Evolutionary conservation across 2,113 vertebrate species (phyloP), one percentile per base, ranked within the genome.

Genomic region (Chaetodon trifascialis): DNA sequence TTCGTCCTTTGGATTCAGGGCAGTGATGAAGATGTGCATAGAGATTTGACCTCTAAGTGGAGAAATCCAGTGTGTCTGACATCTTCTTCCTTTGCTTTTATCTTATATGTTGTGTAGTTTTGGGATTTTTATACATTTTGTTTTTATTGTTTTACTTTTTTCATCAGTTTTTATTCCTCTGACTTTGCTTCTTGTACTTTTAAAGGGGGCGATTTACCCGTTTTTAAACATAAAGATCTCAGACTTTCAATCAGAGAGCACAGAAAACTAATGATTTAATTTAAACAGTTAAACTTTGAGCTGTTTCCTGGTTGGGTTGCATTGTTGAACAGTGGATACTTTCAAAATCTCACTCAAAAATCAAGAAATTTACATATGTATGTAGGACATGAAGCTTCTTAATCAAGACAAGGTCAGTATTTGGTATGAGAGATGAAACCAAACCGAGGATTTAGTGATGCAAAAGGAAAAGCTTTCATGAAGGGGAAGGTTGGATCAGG

Each of bases 41-140:
- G 64, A 75, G 70, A 69, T 79, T 44, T 83, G 79, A 84, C 83
- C 80, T 69, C 68, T 40, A 76, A 49, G 59, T 5, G 5, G 25
- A 76, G 65, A 81, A 12, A 49, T 46, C 10, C 11, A 25, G 49
- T 14, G 8, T 64, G 30, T 30, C 30, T 30, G 30, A 30, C 30
- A 30, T 30, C 30, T 30, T 30, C 30, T 30, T 30, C 30, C 30
- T 30, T 47, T 47, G 14, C 4, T 40, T 3, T 47, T 14, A 40
- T 40, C 38, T 40, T 5, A 40, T 40, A 40, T 10, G 8, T 40
- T 5, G 8, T 40, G 8, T 10, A 12, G 21, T 64, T 42, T 19
- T 40, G 9, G n/a, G 16, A 12, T 5, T 30, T 3, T 51, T 2
- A 2, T 30, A 1, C 42, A 11, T 44, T 44, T 44, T 10, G 1